Evolutionary conservation across 2,888 invertebrate species (phyloP).

Genomic region (Adela reaumurella): DNA sequence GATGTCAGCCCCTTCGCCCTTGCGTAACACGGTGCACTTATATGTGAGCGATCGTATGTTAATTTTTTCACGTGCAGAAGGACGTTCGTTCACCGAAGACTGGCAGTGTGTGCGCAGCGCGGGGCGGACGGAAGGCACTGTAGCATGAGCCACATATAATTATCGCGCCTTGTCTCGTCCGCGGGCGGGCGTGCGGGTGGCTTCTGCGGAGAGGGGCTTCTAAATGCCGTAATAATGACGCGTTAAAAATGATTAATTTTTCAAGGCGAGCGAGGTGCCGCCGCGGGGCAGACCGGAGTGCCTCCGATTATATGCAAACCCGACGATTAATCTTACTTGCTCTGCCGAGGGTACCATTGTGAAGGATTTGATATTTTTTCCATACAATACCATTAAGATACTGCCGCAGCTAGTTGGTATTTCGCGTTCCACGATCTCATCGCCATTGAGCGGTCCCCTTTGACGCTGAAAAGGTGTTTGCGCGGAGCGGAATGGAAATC

Average conservation of each 20-base stretch:
- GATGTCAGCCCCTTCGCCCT: too few species aligned
- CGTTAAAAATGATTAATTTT: slow-evolving; percentile 53
- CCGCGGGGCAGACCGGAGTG: slow-evolving; percentile 17
- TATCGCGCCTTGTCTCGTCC: neutral
- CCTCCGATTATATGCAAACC: slow-evolving; percentile 20
- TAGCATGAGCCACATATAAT: neutral
- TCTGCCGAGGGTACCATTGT: slow-evolving; percentile 27
- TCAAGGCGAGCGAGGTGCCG: slow-evolving; percentile 30
- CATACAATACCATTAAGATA: slow-evolving; percentile 51
- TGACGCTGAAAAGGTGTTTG: slow-evolving; percentile 50
- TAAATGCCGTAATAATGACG: slow-evolving; percentile 39
- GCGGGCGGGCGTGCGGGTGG: neutral
- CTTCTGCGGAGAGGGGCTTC: slow-evolving; percentile 16
- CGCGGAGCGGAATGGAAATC: slow-evolving; percentile 45
- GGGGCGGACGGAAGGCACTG: too few species aligned
- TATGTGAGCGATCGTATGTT: too few species aligned
- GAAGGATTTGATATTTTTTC: slow-evolving; percentile 47
- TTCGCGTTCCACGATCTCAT: slow-evolving; percentile 32
- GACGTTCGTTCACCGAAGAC: too few species aligned
- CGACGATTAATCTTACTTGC: slow-evolving; percentile 52
- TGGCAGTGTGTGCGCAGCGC: too few species aligned
- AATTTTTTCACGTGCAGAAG: too few species aligned
- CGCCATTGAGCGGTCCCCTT: slow-evolving; percentile 35
- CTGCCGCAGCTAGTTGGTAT: slow-evolving; percentile 51
- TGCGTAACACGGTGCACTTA: too few species aligned